Evolutionary conservation across 2,113 vertebrate species (phyloP).

Genomic region (Zosterops lateralis): DNA sequence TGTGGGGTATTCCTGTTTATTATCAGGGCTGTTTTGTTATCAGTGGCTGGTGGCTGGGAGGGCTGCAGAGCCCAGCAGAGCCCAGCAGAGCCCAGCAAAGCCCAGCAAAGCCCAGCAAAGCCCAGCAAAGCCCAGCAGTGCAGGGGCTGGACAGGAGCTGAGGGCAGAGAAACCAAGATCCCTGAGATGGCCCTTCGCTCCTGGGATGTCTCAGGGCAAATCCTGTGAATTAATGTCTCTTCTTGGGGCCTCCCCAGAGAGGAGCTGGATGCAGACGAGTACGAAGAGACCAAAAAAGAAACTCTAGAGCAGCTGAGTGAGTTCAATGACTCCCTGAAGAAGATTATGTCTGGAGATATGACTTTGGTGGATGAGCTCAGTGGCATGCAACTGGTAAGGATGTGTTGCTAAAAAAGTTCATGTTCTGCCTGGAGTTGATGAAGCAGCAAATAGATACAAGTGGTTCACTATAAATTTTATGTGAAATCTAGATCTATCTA

Average conservation of each 20-base stretch:
- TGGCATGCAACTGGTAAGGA: conserved; percentile 93
- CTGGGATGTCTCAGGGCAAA: background rate
- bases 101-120: background rate
- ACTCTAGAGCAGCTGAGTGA: conserved; percentile 94
- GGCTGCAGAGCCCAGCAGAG: background rate
- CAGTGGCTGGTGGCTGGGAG: background rate
- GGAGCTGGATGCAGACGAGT: conserved; percentile 93
- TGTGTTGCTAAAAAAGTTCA: background rate
- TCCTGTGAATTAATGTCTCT: background rate
- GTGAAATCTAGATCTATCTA: background rate
- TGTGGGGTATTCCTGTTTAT: background rate
- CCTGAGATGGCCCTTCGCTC: background rate
- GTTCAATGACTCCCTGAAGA: conserved; percentile 94
- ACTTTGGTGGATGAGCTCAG: conserved; percentile 94
- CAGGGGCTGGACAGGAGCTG: background rate
- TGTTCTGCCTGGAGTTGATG: background rate
- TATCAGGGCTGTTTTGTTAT: background rate
- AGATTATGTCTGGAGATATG: conserved; percentile 97
- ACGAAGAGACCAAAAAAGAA: conserved; percentile 96
- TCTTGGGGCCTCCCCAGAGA: conserved; percentile 74
- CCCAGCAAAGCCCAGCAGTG: too few relatives aligned
- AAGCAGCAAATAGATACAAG: background rate
- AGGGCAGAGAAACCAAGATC: background rate
- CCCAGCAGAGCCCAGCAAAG: background rate
- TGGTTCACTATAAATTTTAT: background rate